Base-by-base conservation (phyloP, 2,113 vertebrate genomes). In the Chaetops frenatus region DNA sequence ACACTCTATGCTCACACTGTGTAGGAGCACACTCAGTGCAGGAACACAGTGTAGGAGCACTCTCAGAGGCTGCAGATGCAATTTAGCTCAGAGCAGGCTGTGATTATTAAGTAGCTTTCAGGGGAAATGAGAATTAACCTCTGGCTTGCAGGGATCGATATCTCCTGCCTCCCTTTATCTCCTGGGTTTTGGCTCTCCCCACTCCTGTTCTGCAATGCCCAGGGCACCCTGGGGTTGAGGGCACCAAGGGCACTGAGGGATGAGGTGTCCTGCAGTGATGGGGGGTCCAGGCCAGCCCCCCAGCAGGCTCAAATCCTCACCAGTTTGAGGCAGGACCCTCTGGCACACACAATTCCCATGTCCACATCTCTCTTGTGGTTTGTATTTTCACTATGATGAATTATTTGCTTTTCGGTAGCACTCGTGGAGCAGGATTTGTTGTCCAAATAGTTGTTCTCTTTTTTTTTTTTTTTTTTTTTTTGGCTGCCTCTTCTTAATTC, bases 11-110 rank as follows among this genome's bases (percentile, higher is more conserved):
- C 35, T 18, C 10, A 11, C 19, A 16, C 27, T 1, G 11, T 54
- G 35, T 12, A 47, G 24, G 31, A 2, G 1, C n/a, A 35, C 27
- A 38, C 35, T 31, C 19, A 2, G 9, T 64, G 13, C 42, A 47
- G 16, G 60, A 5, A 2, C 60, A 62, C 18, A 0, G 3, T 58
- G 33, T 11, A 64, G 40, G 18, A 6, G 15, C 72, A 27, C 25
- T 3, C 1, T 1, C 23, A 8, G 0, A 0, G 3, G 25, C 50
- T 35, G 51, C 33, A 47, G 57, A 29, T 23, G 44, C 57, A 7
- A n/a, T 74, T 47, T 0, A 29, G 36, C 58, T 76, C 6, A 0
- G 10, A 9, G 27, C 0, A 2, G 33, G 40, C 47, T 11, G 3
- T 35, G 42, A 23, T 89, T 69, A 47, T 56, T 15, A 25, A 33